These are phyloP conservation scores for Phalloptychus januarius DNA, from an alignment of 2,797 vertebrate genomes.

Conservation along the genomic window DNA sequence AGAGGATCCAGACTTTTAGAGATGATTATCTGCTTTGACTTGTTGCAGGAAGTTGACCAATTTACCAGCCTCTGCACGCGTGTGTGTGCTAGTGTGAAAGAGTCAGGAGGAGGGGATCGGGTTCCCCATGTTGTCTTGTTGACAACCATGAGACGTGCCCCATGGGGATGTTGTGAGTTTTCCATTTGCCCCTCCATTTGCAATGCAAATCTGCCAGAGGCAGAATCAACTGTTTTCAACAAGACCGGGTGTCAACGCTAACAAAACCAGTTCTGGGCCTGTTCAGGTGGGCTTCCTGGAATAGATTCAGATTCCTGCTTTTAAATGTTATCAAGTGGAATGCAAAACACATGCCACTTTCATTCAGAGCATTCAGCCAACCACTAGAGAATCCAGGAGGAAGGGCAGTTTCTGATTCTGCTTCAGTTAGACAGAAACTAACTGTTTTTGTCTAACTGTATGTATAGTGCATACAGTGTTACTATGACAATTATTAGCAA, in stretches of 20 bases:
- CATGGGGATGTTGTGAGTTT: constrained; percentile 29
- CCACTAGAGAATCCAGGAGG: not conserved
- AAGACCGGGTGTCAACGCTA: not conserved
- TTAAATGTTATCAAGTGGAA: constrained; percentile 39
- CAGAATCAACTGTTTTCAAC: constrained; percentile 42
- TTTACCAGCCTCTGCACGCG: not conserved
- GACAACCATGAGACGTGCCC: constrained; percentile 28
- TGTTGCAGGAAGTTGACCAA: constrained; percentile 16
- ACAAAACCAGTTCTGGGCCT: not conserved
- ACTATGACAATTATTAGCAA: not conserved
- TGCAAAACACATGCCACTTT: constrained; percentile 29
- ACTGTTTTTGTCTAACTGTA: too few species aligned
- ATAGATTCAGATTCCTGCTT: constrained; percentile 13
- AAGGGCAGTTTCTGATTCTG: not conserved
- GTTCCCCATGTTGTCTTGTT: constrained; percentile 15
- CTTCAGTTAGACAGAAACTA: not conserved
- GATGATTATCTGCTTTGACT: constrained; percentile 4
- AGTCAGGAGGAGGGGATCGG: not conserved
- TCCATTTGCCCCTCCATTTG: constrained; percentile 59
- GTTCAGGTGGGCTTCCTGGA: constrained; percentile 37
- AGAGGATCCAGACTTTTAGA: not conserved
- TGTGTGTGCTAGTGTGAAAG: not conserved
- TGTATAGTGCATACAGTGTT: not conserved
- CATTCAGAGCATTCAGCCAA: not conserved
- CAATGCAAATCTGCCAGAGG: constrained; percentile 65